Percentiles rank a stretch among this genome's conserved stretches.
phyloP scores from a whole-genome alignment of 2,797 vertebrate species.

The Syngnathus rostellatus region DNA sequence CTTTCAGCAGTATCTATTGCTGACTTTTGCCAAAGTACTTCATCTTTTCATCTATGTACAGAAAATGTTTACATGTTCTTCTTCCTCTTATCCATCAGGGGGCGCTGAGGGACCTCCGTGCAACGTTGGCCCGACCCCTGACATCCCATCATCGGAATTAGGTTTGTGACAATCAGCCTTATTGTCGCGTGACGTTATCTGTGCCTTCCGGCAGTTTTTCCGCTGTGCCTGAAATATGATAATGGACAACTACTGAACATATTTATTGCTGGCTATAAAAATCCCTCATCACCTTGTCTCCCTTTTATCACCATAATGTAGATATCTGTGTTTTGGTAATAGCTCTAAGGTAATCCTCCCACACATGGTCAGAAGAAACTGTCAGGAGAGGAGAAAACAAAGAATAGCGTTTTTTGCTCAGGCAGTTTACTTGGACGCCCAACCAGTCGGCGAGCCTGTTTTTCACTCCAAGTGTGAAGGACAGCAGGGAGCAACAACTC shows the following conservation, averaged over 20 bases:
- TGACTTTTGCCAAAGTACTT: too few species aligned
- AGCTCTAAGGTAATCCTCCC: conserved; percentile 18
- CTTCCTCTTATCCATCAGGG: too few species aligned
- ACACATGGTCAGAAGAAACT: conserved; percentile 9
- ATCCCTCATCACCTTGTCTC: conserved; percentile 12
- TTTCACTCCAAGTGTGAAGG: neutral
- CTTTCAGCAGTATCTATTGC: too few species aligned
- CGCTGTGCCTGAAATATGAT: conserved; percentile 2
- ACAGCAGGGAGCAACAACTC: neutral
- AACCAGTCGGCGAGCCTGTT: neutral
- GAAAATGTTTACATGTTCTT: too few species aligned
- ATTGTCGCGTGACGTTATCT: neutral
- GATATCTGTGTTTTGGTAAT: conserved; percentile 21
- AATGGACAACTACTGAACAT: conserved; percentile 11
- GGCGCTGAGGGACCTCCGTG: too few species aligned
- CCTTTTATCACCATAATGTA: conserved; percentile 16
- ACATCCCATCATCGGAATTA: neutral
- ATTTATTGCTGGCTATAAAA: conserved; percentile 25
- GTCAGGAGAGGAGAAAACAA: neutral
- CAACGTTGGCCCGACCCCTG: too few species aligned
- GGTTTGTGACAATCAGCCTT: neutral
- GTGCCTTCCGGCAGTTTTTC: neutral
- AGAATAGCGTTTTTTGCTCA: conserved; percentile 6
- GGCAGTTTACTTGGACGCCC: neutral
- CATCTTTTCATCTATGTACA: too few species aligned